These are phyloP conservation scores for Grammatotria lemairii DNA, from an alignment of 2,113 vertebrate genomes.

Conservation along the genomic window DNA sequence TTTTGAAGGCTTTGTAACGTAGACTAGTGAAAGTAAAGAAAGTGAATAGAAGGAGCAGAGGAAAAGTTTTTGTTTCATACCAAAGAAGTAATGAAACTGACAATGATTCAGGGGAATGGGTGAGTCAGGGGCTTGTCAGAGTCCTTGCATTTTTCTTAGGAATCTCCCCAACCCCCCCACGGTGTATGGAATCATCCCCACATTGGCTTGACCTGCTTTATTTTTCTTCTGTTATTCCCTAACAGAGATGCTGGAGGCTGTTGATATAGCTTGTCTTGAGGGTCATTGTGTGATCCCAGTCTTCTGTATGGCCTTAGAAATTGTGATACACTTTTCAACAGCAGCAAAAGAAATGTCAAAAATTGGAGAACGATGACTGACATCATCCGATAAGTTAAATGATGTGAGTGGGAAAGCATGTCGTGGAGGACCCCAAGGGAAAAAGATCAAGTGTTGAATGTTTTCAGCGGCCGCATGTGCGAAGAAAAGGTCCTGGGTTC, in stretches of 20 bases:
- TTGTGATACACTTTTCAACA: conserved; percentile 8
- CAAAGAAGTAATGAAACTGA: conserved; percentile 44
- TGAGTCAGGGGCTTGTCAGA: not conserved
- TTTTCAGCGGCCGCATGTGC: conserved; percentile 54
- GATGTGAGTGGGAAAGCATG: conserved; percentile 30
- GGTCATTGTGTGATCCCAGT: conserved; percentile 8
- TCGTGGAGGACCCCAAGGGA: conserved; percentile 16
- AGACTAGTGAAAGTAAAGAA: conserved; percentile 52
- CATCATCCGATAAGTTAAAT: conserved; percentile 41
- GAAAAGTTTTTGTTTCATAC: conserved; percentile 39
- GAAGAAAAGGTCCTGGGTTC: conserved; percentile 66
- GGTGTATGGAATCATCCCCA: conserved; percentile 29
- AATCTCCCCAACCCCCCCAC: not conserved
- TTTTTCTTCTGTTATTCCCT: not conserved
- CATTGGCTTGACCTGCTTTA: conserved; percentile 8
- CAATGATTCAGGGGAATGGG: not conserved
- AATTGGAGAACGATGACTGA: conserved; percentile 14
- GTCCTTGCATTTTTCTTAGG: not conserved
- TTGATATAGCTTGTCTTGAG: conserved; percentile 39
- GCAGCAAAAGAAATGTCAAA: not conserved
- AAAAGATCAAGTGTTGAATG: conserved; percentile 41
- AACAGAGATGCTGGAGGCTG: conserved; percentile 33
- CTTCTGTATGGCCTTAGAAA: conserved; percentile 7
- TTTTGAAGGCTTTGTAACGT: conserved; percentile 37
- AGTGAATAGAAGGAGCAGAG: conserved; percentile 47